phyloP scores from a whole-genome alignment of 2,888 invertebrate genomes.

The Lepidocyrtoides sp. region DNA sequence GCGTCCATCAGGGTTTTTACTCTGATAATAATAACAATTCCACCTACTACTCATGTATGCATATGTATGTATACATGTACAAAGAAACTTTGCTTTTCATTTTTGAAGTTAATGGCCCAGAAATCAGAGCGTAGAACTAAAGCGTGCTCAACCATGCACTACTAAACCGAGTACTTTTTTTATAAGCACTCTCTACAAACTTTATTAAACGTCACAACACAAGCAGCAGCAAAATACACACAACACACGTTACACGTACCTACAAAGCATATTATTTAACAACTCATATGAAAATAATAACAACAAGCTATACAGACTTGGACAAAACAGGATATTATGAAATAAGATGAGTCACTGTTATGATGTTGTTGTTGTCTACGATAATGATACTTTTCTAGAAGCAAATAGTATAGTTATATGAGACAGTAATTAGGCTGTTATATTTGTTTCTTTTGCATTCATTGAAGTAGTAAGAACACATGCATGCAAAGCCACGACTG shows the following conservation, averaged over 20 bases:
- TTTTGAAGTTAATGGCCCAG: constrained; percentile 77
- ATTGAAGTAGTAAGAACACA: neutral
- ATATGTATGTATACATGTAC: constrained; percentile 12
- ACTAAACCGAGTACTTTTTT: constrained; percentile 54
- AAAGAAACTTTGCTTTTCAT: constrained; percentile 72
- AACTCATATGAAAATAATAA: no score
- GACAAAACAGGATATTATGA: constrained; percentile 11
- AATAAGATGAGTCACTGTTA: constrained; percentile 1
- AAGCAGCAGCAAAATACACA: neutral
- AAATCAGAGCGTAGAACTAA: constrained; percentile 61
- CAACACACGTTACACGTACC: no score
- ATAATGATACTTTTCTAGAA: neutral
- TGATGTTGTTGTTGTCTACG: neutral
- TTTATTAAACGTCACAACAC: constrained; percentile 17
- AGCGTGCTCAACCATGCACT: constrained; percentile 74
- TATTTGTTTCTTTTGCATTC: constrained; percentile 15
- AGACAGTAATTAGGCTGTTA: constrained; percentile 18
- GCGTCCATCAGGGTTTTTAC: neutral
- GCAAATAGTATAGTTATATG: neutral
- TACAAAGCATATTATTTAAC: no score
- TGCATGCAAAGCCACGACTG: neutral
- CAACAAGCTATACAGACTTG: neutral
- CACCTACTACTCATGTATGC: no score
- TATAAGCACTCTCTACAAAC: constrained; percentile 12
- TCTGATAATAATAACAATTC: no score